phyloP scores from a whole-genome alignment of 2,888 invertebrate genomes.

The Drosophila mettleri region DNA sequence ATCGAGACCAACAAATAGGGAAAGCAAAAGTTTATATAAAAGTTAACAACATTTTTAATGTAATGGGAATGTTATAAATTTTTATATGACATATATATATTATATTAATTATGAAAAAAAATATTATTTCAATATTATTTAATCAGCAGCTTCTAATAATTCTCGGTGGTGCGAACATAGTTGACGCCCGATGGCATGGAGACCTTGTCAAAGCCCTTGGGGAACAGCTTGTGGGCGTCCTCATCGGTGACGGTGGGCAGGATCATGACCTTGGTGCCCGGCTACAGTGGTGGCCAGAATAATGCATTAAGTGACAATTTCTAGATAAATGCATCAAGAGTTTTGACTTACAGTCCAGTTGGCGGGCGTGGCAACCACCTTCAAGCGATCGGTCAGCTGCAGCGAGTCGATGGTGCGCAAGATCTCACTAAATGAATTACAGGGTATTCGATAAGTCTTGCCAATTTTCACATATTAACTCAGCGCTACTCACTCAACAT shows the following conservation, averaged over 20 bases:
- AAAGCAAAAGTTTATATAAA: neutral
- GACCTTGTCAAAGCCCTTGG: constrained; percentile 88
- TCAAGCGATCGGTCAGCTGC: constrained; percentile 89
- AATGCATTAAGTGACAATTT: neutral
- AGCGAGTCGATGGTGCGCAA: constrained; percentile 93
- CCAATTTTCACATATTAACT: neutral
- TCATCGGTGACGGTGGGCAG: constrained; percentile 89
- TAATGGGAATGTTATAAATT: neutral
- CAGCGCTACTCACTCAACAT: constrained; percentile 92
- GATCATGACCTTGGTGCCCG: constrained; percentile 92
- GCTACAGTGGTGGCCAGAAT: constrained; percentile 82
- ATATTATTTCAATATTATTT: neutral
- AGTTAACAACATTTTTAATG: constrained; percentile 1
- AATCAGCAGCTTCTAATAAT: constrained; percentile 86
- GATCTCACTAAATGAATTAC: constrained; percentile 88
- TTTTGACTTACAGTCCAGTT: constrained; percentile 90
- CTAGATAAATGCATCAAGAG: fast-evolving
- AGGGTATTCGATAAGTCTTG: neutral
- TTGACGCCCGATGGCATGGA: constrained; percentile 91
- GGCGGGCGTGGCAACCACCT: constrained; percentile 93
- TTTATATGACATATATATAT: neutral
- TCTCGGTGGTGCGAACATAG: constrained; percentile 90
- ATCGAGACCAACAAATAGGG: neutral
- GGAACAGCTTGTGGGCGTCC: constrained; percentile 89
- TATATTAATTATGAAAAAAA: neutral